Evolutionary conservation across 2,797 vertebrate genomes (phyloP).

Genomic region (Phalanger gymnotis): DNA sequence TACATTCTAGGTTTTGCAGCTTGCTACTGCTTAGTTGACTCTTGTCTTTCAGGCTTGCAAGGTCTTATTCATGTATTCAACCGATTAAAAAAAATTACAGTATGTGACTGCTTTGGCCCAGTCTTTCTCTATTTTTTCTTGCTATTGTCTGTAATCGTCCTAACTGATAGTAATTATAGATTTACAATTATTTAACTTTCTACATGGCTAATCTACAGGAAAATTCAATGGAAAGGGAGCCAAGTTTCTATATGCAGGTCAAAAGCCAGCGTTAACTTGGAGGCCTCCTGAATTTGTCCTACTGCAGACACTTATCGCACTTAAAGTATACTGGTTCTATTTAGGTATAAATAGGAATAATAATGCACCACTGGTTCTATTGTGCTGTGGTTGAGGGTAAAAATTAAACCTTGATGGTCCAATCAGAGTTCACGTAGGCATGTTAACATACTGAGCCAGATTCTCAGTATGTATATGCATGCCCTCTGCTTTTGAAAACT

Average conservation of each 20-base stretch:
- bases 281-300: slow-evolving; percentile 21
- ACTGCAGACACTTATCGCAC: slow-evolving; percentile 28
- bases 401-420: not conserved
- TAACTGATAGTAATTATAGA: slow-evolving; percentile 2
- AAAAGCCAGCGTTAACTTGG: slow-evolving; percentile 34
- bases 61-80: not conserved
- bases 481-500: not conserved
- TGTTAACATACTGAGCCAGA: not conserved
- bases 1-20: slow-evolving; percentile 25
- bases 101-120: not conserved
- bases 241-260: not conserved
- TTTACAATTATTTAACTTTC: slow-evolving; percentile 15
- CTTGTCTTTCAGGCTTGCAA: slow-evolving; percentile 24
- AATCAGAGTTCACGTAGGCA: not conserved
- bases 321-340: slow-evolving; percentile 5
- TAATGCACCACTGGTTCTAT: not conserved
- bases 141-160: slow-evolving; percentile 37
- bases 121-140: slow-evolving; percentile 26
- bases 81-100: not conserved
- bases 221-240: slow-evolving; percentile 34
- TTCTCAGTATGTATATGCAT: not conserved
- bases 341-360: slow-evolving; percentile 26
- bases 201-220: not conserved
- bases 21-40: slow-evolving; percentile 24
- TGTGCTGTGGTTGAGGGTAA: not conserved